phyloP scores from a whole-genome alignment of 2,888 invertebrate species.

The Elmis aenea region DNA sequence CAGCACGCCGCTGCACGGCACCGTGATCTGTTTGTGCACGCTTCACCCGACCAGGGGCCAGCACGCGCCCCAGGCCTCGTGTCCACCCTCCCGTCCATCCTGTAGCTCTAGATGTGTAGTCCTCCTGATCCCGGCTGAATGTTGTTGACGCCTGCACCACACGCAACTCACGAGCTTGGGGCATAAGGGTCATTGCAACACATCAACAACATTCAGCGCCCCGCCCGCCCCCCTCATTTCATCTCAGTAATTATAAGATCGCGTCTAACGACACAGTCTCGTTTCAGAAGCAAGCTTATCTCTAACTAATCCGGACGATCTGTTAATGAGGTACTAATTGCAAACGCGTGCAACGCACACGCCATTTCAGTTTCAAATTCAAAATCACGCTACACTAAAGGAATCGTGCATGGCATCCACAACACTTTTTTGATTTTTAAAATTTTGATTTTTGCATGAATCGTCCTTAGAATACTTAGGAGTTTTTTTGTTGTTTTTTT shows the following conservation, averaged over 20 bases:
- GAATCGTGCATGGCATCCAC: constrained; percentile 17
- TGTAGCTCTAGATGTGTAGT: constrained; percentile 34
- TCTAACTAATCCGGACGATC: constrained; percentile 14
- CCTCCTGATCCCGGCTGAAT: constrained; percentile 32
- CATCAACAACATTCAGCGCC: constrained; percentile 44
- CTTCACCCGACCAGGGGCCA: constrained; percentile 51
- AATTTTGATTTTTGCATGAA: constrained; percentile 18
- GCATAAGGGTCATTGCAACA: constrained; percentile 41
- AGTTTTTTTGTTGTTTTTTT: constrained; percentile 6
- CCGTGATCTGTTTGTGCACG: constrained; percentile 48
- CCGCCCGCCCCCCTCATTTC: constrained; percentile 16
- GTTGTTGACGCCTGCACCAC: constrained; percentile 49
- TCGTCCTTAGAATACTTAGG: constrained; percentile 5
- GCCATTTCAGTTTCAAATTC: background rate
- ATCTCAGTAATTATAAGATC: constrained; percentile 22
- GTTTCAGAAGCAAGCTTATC: constrained; percentile 21
- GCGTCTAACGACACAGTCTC: constrained; percentile 20
- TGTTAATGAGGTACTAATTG: constrained; percentile 13
- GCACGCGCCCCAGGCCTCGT: constrained; percentile 56
- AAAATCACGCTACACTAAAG: constrained; percentile 1
- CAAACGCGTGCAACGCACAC: constrained; percentile 15
- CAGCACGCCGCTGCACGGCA: constrained; percentile 46
- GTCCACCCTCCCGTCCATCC: constrained; percentile 24
- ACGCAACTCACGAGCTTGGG: constrained; percentile 45
- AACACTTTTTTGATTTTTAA: constrained; percentile 15